Base-by-base conservation (phyloP, 2,797 vertebrate species). In the Sternarchorhynchus goeldii region DNA sequence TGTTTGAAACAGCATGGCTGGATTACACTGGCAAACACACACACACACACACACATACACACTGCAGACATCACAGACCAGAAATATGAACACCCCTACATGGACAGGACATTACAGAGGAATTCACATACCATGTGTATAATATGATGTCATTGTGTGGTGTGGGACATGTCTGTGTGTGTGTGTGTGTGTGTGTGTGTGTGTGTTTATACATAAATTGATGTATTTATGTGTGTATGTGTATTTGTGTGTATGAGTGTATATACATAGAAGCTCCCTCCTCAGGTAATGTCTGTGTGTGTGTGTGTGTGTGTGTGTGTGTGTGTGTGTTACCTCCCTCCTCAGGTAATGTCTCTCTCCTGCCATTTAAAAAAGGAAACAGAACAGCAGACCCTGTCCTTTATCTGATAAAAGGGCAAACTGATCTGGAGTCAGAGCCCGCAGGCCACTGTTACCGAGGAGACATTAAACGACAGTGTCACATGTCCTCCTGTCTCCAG, bases 41-140 rank as follows among this genome's bases (percentile, higher is more conserved):
- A 63, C 69, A 70, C 57, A 78, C 36, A 29, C 65, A 71, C 25
- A 56, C 68, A 68, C 59, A 73, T 57, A 75, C 77, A 81, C 70
- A 71, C 67, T 39, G 32, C 58, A 75, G 45, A 62, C 41, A 75
- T 80, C 25, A 70, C 60, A 69, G 21, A 29, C 55, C 55, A 75
- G 66, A 75, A 81, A 80, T 78, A 72, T 53, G 45, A 66, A 78
- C 57, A 76, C 73, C 65, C 45, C 8, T 73, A 53, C 25, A 72
- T 70, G 29, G 76, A 66, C 79, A 83, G 73, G 76, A 83, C 67
- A 71, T 74, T 73, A 63, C 66, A 78, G 25, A 8, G 72, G 71
- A 74, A 81, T 81, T 80, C 36, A 65, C 39, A 78, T 45, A 57
- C 25, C 62, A 64, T 70, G 78, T 81, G 79, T 63, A 74, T 66